phyloP scores from a whole-genome alignment of 2,888 invertebrate species.

The Nomada ferruginata region DNA sequence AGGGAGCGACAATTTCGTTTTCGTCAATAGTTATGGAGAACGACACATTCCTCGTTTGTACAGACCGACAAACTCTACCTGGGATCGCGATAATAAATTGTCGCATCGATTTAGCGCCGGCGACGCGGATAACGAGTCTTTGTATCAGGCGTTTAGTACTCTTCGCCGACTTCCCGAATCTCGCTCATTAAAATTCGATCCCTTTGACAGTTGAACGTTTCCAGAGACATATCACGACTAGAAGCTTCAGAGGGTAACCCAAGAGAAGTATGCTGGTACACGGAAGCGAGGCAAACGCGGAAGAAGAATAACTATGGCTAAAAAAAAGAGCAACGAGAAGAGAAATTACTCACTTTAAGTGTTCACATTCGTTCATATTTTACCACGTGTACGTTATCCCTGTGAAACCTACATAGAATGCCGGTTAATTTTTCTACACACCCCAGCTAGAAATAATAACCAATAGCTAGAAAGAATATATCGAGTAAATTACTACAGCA shows the following conservation, averaged over 20 bases:
- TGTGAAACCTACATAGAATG: neutral
- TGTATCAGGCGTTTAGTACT: constrained; percentile 85
- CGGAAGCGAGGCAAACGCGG: neutral
- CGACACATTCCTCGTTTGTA: constrained; percentile 66
- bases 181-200: constrained; percentile 87
- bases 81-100: constrained; percentile 78
- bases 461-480: neutral
- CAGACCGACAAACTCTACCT: constrained; percentile 70
- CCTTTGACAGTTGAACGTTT: constrained; percentile 83
- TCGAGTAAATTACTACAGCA: neutral
- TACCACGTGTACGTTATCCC: neutral
- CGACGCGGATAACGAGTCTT: constrained; percentile 87
- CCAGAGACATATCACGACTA: constrained; percentile 30
- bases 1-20: constrained; percentile 82
- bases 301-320: constrained; percentile 3
- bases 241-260: constrained; percentile 3
- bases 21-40: constrained; percentile 75
- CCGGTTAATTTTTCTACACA: constrained; percentile 25
- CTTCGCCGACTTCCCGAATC: constrained; percentile 87
- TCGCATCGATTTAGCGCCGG: constrained; percentile 89
- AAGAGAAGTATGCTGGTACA: neutral
- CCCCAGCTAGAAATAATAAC: neutral
- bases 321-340: constrained; percentile 18
- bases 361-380: constrained; percentile 29
- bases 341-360: constrained; percentile 19